Percentiles rank a stretch among this genome's conserved stretches.
Conservation (phyloP, 1,140 invertebrate species). For the Lysiphlebus fabarum region DNA sequence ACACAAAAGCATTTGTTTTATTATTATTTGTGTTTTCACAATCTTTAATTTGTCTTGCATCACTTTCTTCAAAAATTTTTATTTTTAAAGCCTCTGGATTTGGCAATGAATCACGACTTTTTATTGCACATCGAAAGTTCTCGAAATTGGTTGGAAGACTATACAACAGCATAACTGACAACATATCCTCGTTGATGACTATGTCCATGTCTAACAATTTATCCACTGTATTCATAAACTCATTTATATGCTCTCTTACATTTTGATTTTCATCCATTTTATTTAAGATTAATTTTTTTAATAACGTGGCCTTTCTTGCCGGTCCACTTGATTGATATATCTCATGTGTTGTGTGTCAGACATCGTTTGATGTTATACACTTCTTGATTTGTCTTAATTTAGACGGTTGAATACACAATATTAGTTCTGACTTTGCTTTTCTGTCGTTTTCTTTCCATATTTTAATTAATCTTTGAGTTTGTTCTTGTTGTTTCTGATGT, state of each 20-base stretch:
- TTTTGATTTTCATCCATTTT: conserved; percentile 27
- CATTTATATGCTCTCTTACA: conserved; percentile 26
- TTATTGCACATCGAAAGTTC: conserved; percentile 39
- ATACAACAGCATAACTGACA: conserved; percentile 27
- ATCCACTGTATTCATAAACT: conserved; percentile 31
- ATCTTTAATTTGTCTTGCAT: conserved; percentile 22
- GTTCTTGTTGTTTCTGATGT: no score
- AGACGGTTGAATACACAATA: conserved; percentile 25
- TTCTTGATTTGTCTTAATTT: conserved; percentile 26
- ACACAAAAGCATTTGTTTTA: conserved; percentile 7
- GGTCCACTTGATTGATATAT: conserved; percentile 33
- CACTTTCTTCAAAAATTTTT: conserved; percentile 39
- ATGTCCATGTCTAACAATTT: conserved; percentile 31
- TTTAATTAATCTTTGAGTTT: no score
- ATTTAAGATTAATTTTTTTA: conserved; percentile 30
- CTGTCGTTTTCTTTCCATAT: conserved; percentile 23
- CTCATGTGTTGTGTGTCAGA: conserved; percentile 28
- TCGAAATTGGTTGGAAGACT: conserved; percentile 33
- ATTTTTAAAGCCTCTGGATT: conserved; percentile 33
- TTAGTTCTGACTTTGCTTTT: conserved; percentile 29
- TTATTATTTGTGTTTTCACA: background rate
- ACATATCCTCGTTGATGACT: conserved; percentile 33
- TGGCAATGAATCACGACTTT: conserved; percentile 34
- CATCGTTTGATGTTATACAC: conserved; percentile 27
- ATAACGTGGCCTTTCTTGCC: conserved; percentile 29